Percentiles rank a stretch among this genome's conserved stretches.
Evolutionary conservation across 1,140 invertebrate genomes (phyloP).

Genomic region (Drosophila setifemur): DNA sequence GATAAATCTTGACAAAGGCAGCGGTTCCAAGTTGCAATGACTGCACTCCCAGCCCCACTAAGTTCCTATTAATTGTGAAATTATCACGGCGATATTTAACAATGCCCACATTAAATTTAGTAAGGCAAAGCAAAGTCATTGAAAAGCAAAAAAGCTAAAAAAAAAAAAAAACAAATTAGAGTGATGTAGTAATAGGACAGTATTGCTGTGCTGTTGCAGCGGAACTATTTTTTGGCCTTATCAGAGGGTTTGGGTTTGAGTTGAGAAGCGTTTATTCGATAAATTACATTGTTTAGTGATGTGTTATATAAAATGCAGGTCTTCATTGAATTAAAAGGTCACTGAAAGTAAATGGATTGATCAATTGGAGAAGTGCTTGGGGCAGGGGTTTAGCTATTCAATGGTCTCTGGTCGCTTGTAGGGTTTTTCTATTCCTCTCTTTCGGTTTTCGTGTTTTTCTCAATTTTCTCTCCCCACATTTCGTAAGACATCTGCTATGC

Average conservation of each 20-base stretch:
- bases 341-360: conserved; percentile 59
- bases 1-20: conserved; percentile 59
- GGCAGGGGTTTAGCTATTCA: not conserved
- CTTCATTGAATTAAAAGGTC: conserved; percentile 60
- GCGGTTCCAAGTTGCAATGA: conserved; percentile 24
- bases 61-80: conserved; percentile 20
- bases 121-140: conserved; percentile 52
- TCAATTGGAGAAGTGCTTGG: conserved; percentile 27
- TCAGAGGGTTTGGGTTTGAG: conserved; percentile 6
- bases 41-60: conserved; percentile 5
- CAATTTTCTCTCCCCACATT: conserved; percentile 27
- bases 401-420: conserved; percentile 7
- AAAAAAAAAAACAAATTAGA: conserved; percentile 32
- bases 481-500: conserved; percentile 34
- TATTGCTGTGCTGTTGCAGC: conserved; percentile 45
- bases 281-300: conserved; percentile 2
- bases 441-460: conserved; percentile 13
- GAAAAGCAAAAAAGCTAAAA: conserved; percentile 16
- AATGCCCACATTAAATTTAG: conserved; percentile 1
- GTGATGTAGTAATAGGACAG: conserved; percentile 62
- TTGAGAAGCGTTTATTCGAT: not conserved
- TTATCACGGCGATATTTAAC: not conserved
- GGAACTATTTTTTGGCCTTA: conserved; percentile 15
- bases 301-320: conserved; percentile 45
- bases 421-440: conserved; percentile 14